Evolutionary conservation across 2,888 invertebrate species (phyloP), one percentile per base, ranked within the genome.

Genomic region (Erebia palarica): DNA sequence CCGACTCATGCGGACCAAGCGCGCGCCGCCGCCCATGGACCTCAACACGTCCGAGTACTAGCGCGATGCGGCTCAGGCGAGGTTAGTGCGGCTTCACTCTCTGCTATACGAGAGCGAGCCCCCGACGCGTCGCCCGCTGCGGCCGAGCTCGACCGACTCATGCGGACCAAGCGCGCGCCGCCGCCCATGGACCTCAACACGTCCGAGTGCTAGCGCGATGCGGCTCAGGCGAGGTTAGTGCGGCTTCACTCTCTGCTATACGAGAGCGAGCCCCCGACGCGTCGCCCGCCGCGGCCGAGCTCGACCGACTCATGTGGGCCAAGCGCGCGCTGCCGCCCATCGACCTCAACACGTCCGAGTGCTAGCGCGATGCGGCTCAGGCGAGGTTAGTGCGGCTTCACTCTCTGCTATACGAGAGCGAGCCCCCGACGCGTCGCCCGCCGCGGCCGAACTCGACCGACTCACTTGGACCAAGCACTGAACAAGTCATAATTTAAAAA

Each of bases 81-180:
- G 68, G 63, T 68, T 13, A 27, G 68, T 60, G 55, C 16, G 9
- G 13, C 3, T 11, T 9, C 21, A 5, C 18, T 14, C 7, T 13
- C 51, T 14, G 65, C 18, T 53, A 98, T 97, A 36, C 98, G 98
- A 10, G 98, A 98, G 90, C 94, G 98, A 57, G 98, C 10, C 21
- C n/a, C n/a, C n/a, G n/a, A n/a, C 14, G 36, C 7, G 7, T 36
- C 36, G 36, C 5, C 36, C 5, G 36, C 7, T 7, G 7, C 36
- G 36, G 98, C 98, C 11, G 98, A 98, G 91, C 94, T 98, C 57
- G 98, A 98, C 92, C 95, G 98, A 77, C 95, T 98, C 84, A 96
- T 97, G 76, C 95, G 97, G 79, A 95, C 95, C 79, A 96, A 96
- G 87, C 82, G 91, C 36, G 96, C 96, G 96, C 97, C 60, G 97